phyloP scores from a whole-genome alignment of 2,797 vertebrate genomes.

The Cyprinella venusta region DNA sequence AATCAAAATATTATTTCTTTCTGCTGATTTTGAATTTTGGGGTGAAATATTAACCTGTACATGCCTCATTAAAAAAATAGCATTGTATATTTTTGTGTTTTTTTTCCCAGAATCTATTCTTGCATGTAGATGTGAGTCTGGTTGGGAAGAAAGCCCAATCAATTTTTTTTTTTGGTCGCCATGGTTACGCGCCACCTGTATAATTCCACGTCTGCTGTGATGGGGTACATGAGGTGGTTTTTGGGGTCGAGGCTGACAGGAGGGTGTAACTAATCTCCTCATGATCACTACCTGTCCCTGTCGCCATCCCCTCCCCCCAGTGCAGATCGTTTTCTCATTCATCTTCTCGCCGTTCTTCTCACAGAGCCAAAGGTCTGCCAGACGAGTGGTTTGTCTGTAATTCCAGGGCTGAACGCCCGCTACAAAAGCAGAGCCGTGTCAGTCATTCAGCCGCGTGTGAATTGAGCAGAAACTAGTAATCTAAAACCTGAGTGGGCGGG shows the following conservation, averaged over 20 bases:
- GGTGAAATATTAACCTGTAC: neutral
- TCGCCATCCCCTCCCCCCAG: constrained; percentile 42
- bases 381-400: constrained; percentile 81
- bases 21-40: too few species aligned
- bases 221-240: constrained; percentile 37
- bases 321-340: constrained; percentile 63
- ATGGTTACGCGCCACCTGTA: constrained; percentile 31
- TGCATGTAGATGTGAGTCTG: neutral
- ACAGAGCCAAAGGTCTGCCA: constrained; percentile 72
- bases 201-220: constrained; percentile 29
- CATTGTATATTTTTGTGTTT: neutral
- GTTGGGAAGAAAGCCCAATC: constrained; percentile 38
- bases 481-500: constrained; percentile 72
- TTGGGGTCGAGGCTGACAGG: constrained; percentile 21
- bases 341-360: constrained; percentile 68
- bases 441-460: constrained; percentile 76
- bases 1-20: neutral
- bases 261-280: constrained; percentile 67
- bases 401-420: constrained; percentile 74
- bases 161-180: constrained; percentile 39
- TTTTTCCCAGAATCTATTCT: neutral
- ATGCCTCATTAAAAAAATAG: neutral
- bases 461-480: constrained; percentile 78
- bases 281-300: constrained; percentile 70
- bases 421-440: constrained; percentile 77